Evolutionary conservation across 92 coral and sea anemone species (phyloP), one percentile per base, ranked within the genome.

Genomic region (Anthopleura xanthogrammica): DNA sequence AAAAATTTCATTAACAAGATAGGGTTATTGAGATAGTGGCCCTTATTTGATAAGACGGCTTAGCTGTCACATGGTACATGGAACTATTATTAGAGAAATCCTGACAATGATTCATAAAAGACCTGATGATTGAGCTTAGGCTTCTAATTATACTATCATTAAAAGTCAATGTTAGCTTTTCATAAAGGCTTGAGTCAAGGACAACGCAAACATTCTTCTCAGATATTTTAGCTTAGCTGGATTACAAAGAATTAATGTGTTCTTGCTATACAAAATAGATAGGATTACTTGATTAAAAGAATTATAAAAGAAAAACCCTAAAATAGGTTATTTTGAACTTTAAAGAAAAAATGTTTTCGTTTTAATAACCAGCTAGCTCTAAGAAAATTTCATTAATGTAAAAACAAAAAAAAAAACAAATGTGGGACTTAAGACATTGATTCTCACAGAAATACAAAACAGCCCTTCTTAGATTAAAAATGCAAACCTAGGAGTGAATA

Each of bases 151-250:
- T 36, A 12, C 16, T 68, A 68, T 68, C 42, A 68, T 68, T 68
- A 68, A 42, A 68, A 68, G 74, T 68, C 74, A 68, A 68, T 68
- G 74, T 68, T 68, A 68, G 17, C 74, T 68, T 68, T 68, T 68
- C 74, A 68, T 68, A 68, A 36, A 68, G 74, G 41, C 42, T 3
- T 22, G 42, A 2, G 74, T 68, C 72, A 79, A 43, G 82, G 82
- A 60, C 82, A 56, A 79, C 82, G 72, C 71, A 79, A 79, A 79
- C 82, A 24, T 12, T 57, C 16, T 16, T 1, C 43, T 57, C 12
- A 79, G 54, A 29, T 60, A 79, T 79, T 77, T 79, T 68, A 23
- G 74, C 41, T 68, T 36, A 68, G 36, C 74, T 68, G 74, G 74
- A 24, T 68, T 68, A 68, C 42, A 10, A 65, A 68, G 74, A 12